These are phyloP conservation scores for Cryptomyrus ogoouensis DNA, from an alignment of 2,113 vertebrate species.

Conservation along the genomic window DNA sequence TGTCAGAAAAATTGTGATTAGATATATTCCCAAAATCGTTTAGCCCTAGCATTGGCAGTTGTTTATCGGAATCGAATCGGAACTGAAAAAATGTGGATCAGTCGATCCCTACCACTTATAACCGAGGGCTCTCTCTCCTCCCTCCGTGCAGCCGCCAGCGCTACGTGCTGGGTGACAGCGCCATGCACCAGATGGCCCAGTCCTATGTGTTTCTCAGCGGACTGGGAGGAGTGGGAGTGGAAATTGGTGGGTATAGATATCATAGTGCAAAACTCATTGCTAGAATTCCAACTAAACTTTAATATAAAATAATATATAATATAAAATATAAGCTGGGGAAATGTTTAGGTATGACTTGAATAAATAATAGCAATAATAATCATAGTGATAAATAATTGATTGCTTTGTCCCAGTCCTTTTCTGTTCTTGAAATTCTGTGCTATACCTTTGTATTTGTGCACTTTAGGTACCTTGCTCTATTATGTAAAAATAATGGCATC, in stretches of 20 bases:
- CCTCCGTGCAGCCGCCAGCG: slow-evolving; percentile 80
- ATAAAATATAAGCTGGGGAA: neutral
- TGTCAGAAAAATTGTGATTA: no score
- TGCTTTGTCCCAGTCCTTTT: slow-evolving; percentile 2
- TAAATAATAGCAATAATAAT: neutral
- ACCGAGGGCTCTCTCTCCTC: neutral
- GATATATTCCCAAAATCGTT: no score
- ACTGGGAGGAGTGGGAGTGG: slow-evolving; percentile 84
- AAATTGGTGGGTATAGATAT: slow-evolving; percentile 73
- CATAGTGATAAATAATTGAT: neutral
- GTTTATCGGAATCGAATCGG: no score
- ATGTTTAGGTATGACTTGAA: neutral
- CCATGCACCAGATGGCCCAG: slow-evolving; percentile 98
- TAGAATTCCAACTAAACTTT: neutral
- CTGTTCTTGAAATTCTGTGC: slow-evolving; percentile 18
- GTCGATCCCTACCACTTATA: neutral
- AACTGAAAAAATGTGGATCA: no score
- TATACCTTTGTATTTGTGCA: neutral
- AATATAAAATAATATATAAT: neutral
- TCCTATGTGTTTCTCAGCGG: slow-evolving; percentile 91
- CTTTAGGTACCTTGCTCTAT: neutral
- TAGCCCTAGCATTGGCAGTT: no score
- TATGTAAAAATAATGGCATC: neutral
- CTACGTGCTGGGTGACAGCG: slow-evolving; percentile 92
- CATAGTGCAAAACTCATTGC: neutral